Conservation (phyloP, 2,888 invertebrate genomes). For the Amaurobius ferox region DNA sequence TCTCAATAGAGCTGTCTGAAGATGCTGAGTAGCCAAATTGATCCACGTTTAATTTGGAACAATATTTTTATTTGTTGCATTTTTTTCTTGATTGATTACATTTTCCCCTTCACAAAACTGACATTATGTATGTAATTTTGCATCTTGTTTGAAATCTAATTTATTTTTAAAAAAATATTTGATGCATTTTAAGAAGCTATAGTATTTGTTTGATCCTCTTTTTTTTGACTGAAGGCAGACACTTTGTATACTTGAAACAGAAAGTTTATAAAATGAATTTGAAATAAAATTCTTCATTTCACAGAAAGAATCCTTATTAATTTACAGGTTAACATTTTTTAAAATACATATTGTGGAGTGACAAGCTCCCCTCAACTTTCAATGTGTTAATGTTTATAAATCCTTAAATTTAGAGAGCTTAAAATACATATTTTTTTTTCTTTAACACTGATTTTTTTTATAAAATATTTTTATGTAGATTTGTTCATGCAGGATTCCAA, state of each 20-base stretch:
- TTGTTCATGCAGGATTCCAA: too few relatives aligned
- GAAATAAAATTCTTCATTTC: slow-evolving; percentile 72
- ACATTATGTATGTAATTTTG: slow-evolving; percentile 60
- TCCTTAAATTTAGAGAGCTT: too few relatives aligned
- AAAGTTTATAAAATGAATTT: slow-evolving; percentile 71
- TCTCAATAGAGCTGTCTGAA: background rate
- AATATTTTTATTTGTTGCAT: slow-evolving; percentile 1
- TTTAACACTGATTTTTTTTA: too few relatives aligned
- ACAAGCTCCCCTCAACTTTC: too few relatives aligned
- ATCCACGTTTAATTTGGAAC: slow-evolving; percentile 7
- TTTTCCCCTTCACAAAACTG: slow-evolving; percentile 54
- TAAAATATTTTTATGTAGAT: too few relatives aligned
- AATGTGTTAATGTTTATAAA: too few relatives aligned
- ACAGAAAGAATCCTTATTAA: slow-evolving; percentile 33
- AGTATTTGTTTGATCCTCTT: slow-evolving; percentile 50
- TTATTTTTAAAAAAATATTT: slow-evolving; percentile 61
- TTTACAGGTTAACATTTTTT: too few relatives aligned
- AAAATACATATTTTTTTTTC: too few relatives aligned
- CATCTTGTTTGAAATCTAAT: slow-evolving; percentile 64
- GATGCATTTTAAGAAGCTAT: slow-evolving; percentile 43
- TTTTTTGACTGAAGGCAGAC: slow-evolving; percentile 72
- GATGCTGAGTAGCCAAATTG: slow-evolving; percentile 15
- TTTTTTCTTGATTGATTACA: slow-evolving; percentile 25
- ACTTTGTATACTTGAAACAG: slow-evolving; percentile 71
- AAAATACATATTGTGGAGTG: too few relatives aligned